Conservation (phyloP, 2,797 vertebrate genomes). For the Pterois miles region DNA sequence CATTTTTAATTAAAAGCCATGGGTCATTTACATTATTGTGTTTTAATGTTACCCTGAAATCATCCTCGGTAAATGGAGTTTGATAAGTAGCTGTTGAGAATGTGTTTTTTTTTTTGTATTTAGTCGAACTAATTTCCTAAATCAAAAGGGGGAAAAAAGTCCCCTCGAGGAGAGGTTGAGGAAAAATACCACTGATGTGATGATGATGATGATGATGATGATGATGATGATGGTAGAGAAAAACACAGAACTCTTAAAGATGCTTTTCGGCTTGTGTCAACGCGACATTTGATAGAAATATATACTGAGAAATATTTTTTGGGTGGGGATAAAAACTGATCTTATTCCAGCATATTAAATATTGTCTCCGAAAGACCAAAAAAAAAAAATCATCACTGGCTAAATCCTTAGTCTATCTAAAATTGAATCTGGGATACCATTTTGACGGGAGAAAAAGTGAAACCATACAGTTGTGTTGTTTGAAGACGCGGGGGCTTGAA, state of each 20-base stretch:
- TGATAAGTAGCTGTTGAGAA: constrained; percentile 72
- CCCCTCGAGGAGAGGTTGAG: constrained; percentile 18
- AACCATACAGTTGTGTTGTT: constrained; percentile 91
- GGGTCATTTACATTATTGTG: constrained; percentile 83
- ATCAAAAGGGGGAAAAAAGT: constrained; percentile 38
- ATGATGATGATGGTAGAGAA: background rate
- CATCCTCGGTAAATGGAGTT: constrained; percentile 61
- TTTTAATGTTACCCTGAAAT: constrained; percentile 79
- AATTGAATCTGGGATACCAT: constrained; percentile 99
- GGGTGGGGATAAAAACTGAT: constrained; percentile 58
- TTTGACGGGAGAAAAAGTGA: constrained; percentile 89
- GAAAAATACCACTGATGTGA: constrained; percentile 11
- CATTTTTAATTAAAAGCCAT: constrained; percentile 82
- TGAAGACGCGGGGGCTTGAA: constrained; percentile 89
- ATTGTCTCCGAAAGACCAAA: constrained; percentile 80
- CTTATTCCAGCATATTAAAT: constrained; percentile 81
- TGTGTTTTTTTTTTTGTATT: constrained; percentile 52
- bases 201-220: constrained; percentile 10
- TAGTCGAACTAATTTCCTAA: constrained; percentile 66
- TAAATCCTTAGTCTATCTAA: constrained; percentile 92
- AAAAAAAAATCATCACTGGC: constrained; percentile 82
- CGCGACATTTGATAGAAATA: constrained; percentile 45
- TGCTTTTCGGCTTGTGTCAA: constrained; percentile 25
- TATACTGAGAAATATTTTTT: constrained; percentile 48
- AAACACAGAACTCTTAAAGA: too few species aligned